Conservation (phyloP, 2,888 invertebrate genomes). For the Caenorhabditis virilis region DNA sequence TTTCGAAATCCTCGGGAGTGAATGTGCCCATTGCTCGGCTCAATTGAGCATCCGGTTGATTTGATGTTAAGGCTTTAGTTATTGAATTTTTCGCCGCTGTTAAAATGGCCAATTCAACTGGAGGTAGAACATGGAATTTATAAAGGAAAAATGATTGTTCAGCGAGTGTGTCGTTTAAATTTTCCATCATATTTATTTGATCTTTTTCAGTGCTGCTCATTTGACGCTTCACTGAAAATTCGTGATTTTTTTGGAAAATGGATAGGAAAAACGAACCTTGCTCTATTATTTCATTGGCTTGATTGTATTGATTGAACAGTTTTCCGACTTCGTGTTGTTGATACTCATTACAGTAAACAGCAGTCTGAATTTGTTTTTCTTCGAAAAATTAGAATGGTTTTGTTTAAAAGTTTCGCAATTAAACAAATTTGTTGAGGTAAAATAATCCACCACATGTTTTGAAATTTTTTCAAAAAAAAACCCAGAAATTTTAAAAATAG, state of each 20-base stretch:
- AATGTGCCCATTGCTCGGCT: slow-evolving; percentile 40
- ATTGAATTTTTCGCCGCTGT: slow-evolving; percentile 21
- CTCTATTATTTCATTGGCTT: slow-evolving; percentile 25
- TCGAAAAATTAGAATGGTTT: no score
- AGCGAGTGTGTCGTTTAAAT: slow-evolving; percentile 41
- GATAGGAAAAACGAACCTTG: background rate
- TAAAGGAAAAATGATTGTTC: slow-evolving; percentile 38
- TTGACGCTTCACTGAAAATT: slow-evolving; percentile 5
- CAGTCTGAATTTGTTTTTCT: slow-evolving; percentile 23
- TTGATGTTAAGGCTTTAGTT: slow-evolving; percentile 11
- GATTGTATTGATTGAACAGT: slow-evolving; percentile 22
- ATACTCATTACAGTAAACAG: slow-evolving; percentile 25
- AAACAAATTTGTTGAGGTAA: no score
- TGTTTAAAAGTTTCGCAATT: no score
- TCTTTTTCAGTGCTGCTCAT: slow-evolving; percentile 36
- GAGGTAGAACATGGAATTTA: slow-evolving; percentile 34
- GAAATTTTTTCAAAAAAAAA: no score
- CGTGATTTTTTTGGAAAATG: background rate
- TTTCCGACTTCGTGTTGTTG: slow-evolving; percentile 33
- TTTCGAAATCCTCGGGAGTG: slow-evolving; percentile 19
- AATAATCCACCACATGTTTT: no score
- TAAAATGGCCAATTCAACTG: slow-evolving; percentile 22
- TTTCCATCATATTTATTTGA: slow-evolving; percentile 47
- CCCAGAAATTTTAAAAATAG: no score
- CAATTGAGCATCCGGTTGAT: slow-evolving; percentile 14